These are phyloP conservation scores for Asobara japonica DNA, from an alignment of 1,140 invertebrate species.

Conservation along the genomic window DNA sequence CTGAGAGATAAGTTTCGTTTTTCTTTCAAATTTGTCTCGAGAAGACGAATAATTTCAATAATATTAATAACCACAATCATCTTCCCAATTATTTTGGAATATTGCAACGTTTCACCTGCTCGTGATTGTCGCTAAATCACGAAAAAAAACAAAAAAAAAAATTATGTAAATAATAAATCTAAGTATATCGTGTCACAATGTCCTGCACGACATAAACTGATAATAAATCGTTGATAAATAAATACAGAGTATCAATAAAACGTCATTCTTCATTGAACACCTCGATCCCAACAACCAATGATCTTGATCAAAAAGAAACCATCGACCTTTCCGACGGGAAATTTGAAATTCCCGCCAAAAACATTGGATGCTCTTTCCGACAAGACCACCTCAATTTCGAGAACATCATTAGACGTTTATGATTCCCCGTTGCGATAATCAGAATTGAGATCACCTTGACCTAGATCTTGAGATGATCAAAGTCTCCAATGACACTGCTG, in stretches of 20 bases:
- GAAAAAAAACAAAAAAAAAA: constrained; percentile 24
- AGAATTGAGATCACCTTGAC: not conserved
- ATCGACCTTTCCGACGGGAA: not conserved
- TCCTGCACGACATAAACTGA: not conserved
- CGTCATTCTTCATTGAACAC: too few relatives aligned
- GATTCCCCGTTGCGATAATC: too few relatives aligned
- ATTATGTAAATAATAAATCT: constrained; percentile 19
- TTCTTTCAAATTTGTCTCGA: not conserved
- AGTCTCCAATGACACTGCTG: constrained; percentile 70
- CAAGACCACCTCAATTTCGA: not conserved
- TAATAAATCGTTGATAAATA: not conserved
- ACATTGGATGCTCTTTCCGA: not conserved
- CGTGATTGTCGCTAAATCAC: constrained; percentile 32
- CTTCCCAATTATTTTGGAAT: constrained; percentile 46
- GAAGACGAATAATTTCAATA: not conserved
- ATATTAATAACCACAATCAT: constrained; percentile 35
- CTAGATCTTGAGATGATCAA: constrained; percentile 71
- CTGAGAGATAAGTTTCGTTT: not conserved
- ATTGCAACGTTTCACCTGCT: constrained; percentile 60
- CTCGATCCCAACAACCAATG: not conserved
- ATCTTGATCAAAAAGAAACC: not conserved
- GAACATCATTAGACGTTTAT: too few relatives aligned
- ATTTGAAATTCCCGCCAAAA: not conserved
- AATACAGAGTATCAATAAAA: not conserved
- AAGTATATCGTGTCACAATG: not conserved